Evolutionary conservation across 2,888 invertebrate species (phyloP).

Genomic region (Chrysodeixis includens): DNA sequence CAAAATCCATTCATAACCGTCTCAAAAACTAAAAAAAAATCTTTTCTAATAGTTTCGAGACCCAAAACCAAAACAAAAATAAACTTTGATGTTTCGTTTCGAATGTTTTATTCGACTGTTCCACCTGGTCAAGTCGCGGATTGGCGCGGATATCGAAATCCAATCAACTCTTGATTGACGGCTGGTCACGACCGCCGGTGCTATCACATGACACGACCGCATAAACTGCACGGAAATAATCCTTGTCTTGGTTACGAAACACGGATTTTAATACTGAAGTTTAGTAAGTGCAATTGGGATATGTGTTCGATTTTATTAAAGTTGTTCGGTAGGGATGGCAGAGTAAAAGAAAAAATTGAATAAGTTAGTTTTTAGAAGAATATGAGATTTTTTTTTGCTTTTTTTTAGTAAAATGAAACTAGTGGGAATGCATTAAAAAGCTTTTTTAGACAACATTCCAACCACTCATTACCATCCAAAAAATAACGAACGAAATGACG

Average conservation of each 20-base stretch:
- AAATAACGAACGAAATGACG: too few species aligned
- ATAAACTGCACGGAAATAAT: conserved; percentile 43
- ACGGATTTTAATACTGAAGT: conserved; percentile 8
- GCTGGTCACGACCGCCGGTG: conserved; percentile 66
- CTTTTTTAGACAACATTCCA: too few species aligned
- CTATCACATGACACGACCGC: conserved; percentile 37
- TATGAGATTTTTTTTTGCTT: too few species aligned
- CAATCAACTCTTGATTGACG: conserved; percentile 85
- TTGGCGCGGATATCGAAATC: conserved; percentile 80
- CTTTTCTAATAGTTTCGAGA: neutral
- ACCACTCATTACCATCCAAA: too few species aligned
- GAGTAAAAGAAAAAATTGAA: too few species aligned
- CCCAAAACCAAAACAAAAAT: conserved; percentile 5
- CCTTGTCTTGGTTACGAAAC: conserved; percentile 18
- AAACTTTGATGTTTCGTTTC: conserved; percentile 10
- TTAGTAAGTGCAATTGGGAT: neutral
- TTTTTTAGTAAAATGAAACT: too few species aligned
- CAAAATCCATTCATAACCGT: too few species aligned
- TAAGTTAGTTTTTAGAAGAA: too few species aligned
- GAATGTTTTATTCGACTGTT: conserved; percentile 46
- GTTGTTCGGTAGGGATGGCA: too few species aligned
- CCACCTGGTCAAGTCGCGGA: conserved; percentile 54
- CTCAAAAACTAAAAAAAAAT: neutral
- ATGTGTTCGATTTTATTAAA: neutral
- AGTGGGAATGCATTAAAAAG: too few species aligned